Base-by-base conservation (phyloP, 2,113 vertebrate genomes). In the Phyllostomus discolor region DNA sequence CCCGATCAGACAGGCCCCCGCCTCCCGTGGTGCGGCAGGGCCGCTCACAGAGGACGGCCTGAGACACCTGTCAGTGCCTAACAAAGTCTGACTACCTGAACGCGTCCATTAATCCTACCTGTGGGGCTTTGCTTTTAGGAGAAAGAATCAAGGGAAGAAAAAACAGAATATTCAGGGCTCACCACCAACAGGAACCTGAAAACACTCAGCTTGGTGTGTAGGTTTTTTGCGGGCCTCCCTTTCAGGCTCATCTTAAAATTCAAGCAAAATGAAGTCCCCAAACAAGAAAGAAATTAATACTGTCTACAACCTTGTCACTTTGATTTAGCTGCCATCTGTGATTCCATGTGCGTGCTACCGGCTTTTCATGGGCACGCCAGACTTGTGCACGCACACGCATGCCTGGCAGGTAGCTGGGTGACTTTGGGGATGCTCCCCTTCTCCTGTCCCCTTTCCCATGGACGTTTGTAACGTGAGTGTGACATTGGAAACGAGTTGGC, bases 161-260 rank as follows among this genome's bases (percentile, higher is more conserved):
- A 95, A 94, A 90, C 54, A 82, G 75, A 83, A 86, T 64, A 73
- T 8, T 35, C 41, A 8, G 48, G 11, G 5, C 14, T 92, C 64
- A 73, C 59, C 92, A 54, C 22, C 33, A 80, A 83, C n/a, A 57
- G 50, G 89, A 94, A 70, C 24, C 20, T 38, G 26, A 28, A 69
- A 38, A 69, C 3, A 20, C 35, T n/a, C 64, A 54, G 26, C 19
- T 91, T 62, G 9, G 26, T 1, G 0, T 3, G 1, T 7, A 5
- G 33, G 62, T 19, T 87, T 62, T 31, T 7, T 43, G 35, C 24
- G 15, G 69, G 9, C 3, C 75, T 11, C n/a, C 2, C 54, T 87
- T 84, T 69, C 54, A 41, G 43, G 43, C 52, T 62, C n/a, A 90
- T 80, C 31, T 87, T 93, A 59, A 90, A 95, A 90, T 22, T n/a